Conservation (phyloP, 2,888 invertebrate species). For the Drosophila nr. fundita region DNA sequence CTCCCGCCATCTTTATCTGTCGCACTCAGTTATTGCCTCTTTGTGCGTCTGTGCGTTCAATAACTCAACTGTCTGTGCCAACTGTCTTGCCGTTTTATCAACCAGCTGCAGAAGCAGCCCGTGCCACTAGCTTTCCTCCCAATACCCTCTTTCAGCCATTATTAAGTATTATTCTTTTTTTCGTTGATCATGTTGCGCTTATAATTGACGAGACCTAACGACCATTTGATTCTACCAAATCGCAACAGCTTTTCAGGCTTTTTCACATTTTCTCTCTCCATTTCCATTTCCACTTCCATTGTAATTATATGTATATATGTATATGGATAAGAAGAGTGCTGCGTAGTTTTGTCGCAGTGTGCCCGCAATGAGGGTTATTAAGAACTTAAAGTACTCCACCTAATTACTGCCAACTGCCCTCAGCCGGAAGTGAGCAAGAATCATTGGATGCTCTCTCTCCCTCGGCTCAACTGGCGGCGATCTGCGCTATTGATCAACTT, state of each 20-base stretch:
- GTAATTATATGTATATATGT: conserved; percentile 35
- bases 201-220: conserved; percentile 72
- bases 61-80: conserved; percentile 72
- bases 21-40: conserved; percentile 16
- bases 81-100: conserved; percentile 75
- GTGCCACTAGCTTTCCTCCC: conserved; percentile 32
- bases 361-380: conserved; percentile 29
- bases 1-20: neutral
- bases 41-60: conserved; percentile 58
- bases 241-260: conserved; percentile 72
- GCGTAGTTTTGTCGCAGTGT: conserved; percentile 21
- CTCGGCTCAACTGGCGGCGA: conserved; percentile 35
- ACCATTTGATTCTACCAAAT: conserved; percentile 70
- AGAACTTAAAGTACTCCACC: conserved; percentile 40
- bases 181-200: conserved; percentile 31
- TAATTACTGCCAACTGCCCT: conserved; percentile 50
- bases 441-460: conserved; percentile 16
- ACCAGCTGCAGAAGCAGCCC: conserved; percentile 53
- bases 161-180: conserved; percentile 14
- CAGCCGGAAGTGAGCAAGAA: conserved; percentile 53
- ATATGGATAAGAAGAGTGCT: neutral
- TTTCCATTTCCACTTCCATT: conserved; percentile 44
- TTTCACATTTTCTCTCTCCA: neutral
- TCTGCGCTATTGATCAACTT: conserved; percentile 63
- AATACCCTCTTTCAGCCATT: conserved; percentile 27